Evolutionary conservation across 2,797 vertebrate genomes (phyloP), one percentile per base, ranked within the genome.

Genomic region (Rallus crepitans): DNA sequence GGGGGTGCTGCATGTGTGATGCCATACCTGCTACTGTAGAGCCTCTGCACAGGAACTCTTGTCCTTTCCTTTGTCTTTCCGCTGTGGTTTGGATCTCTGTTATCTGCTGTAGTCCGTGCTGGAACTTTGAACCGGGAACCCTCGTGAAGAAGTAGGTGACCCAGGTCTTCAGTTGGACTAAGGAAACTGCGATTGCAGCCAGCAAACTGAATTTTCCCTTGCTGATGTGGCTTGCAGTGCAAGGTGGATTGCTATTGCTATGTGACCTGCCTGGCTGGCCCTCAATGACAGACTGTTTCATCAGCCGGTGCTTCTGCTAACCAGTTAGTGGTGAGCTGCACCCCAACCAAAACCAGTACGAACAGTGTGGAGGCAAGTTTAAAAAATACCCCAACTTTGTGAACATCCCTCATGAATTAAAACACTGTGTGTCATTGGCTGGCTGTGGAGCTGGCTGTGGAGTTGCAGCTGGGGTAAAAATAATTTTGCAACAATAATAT

Each of bases 191-290:
- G 7, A 7, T 0, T 60, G 39, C 18, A 35, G 35, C 9, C 48
- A 83, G 45, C 6, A 86, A 40, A 37, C 12, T 40, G 72, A 31
- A 48, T 48, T 92, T 84, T 6, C 11, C 52, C 30, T 60, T 15
- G 1, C 0, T 47, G 52, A 27, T 35, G 52, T 57, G 64, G 12
- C 48, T n/a, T 2, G 0, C 40, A 17, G 12, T 19, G 23, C 23
- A 33, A 50, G 27, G 9, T 33, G 27, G 40, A 4, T 45, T 16
- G 16, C 18, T 69, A 33, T 4, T 48, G 63, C 19, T 27, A 1
- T 0, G 0, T 18, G 53, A 24, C 18, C 33, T n/a, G 56, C 27
- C 57, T 59, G 33, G 1, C 70, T 63, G n/a, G 30, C 28, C 91
- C 78, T 65, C 31, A 0, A 0, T 30, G 10, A 37, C 23, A 33